phyloP scores from a whole-genome alignment of 2,797 vertebrate species.

The Danio choprae region DNA sequence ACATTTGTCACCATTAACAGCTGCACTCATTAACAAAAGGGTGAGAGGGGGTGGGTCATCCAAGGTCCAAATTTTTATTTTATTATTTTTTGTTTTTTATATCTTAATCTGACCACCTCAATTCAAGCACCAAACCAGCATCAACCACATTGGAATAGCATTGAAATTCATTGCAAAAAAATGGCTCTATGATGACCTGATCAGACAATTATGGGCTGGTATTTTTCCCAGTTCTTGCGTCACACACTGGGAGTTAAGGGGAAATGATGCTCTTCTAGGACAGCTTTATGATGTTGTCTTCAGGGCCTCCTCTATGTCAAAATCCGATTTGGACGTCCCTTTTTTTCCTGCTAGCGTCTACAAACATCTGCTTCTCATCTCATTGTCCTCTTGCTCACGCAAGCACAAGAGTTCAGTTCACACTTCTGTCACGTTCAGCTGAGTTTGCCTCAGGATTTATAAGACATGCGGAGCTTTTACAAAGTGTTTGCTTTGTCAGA shows the following conservation, averaged over 20 bases:
- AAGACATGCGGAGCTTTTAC: background rate
- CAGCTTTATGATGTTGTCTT: slow-evolving; percentile 50
- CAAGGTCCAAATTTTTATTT: background rate
- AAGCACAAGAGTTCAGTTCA: slow-evolving; percentile 10
- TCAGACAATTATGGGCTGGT: background rate
- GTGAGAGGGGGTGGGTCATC: background rate
- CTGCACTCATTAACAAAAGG: background rate
- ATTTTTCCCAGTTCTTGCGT: slow-evolving; percentile 7
- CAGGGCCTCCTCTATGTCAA: slow-evolving; percentile 21
- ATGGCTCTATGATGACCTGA: background rate
- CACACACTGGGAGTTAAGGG: background rate
- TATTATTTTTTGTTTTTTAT: no score
- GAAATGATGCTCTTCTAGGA: slow-evolving; percentile 31
- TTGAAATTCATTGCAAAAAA: background rate
- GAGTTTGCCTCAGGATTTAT: slow-evolving; percentile 12
- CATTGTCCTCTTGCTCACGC: slow-evolving; percentile 25
- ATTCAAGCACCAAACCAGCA: background rate
- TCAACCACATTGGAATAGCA: background rate
- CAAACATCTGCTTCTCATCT: slow-evolving; percentile 53
- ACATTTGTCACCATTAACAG: background rate
- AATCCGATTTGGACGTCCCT: slow-evolving; percentile 7
- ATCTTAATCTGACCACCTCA: background rate
- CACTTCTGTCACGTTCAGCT: slow-evolving; percentile 37
- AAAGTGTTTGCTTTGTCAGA: background rate
- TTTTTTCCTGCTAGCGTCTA: slow-evolving; percentile 19